Conservation (phyloP, 2,797 vertebrate species). For the Danio tinwini region DNA sequence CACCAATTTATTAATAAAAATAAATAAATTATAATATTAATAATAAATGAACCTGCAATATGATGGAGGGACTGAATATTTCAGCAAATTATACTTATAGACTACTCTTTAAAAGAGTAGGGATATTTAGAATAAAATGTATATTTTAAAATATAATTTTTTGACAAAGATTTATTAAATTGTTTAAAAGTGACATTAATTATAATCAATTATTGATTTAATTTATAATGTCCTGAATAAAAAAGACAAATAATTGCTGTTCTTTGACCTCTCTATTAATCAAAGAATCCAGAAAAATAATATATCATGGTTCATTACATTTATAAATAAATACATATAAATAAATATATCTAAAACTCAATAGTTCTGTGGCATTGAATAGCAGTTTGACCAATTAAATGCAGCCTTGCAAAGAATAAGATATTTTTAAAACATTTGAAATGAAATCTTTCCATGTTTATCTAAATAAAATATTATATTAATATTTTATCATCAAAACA, state of each 20-base stretch:
- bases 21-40: too few species aligned
- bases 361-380: background rate
- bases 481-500: background rate
- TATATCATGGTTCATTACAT: background rate
- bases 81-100: too few species aligned
- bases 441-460: background rate
- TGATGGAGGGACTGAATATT: too few species aligned
- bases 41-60: too few species aligned
- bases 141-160: too few species aligned
- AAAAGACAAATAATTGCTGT: background rate
- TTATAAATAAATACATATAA: too few species aligned
- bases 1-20: too few species aligned
- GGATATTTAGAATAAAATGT: too few species aligned
- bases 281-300: background rate
- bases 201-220: too few species aligned
- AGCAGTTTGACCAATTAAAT: background rate
- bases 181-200: background rate
- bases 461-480: background rate
- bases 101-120: too few species aligned
- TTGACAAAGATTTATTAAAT: background rate
- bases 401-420: background rate
- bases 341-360: too few species aligned
- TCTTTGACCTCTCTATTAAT: background rate
- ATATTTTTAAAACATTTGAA: background rate
- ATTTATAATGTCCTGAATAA: background rate